These are phyloP conservation scores for Pararge aegeria DNA, from an alignment of 1,140 invertebrate species.

Conservation along the genomic window DNA sequence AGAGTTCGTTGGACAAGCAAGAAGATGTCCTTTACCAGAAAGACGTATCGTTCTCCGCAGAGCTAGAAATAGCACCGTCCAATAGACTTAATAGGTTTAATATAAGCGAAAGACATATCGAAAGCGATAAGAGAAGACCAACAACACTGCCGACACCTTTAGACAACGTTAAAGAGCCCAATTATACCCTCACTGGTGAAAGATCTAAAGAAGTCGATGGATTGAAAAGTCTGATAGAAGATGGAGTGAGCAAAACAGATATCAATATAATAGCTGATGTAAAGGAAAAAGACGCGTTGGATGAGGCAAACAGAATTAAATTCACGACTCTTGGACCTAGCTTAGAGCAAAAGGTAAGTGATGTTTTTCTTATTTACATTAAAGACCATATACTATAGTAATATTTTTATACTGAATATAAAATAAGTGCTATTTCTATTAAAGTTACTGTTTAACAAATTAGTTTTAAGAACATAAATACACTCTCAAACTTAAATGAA, in stretches of 20 bases:
- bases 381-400: too few species aligned
- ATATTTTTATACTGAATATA: too few species aligned
- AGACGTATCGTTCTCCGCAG: constrained; percentile 89
- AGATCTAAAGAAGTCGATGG: constrained; percentile 65
- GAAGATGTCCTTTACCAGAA: constrained; percentile 92
- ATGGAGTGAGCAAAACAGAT: constrained; percentile 71
- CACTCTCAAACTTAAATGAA: too few species aligned
- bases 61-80: constrained; percentile 81
- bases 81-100: constrained; percentile 64
- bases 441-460: too few species aligned
- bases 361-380: neutral
- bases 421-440: too few species aligned
- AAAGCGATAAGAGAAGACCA: constrained; percentile 39
- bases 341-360: constrained; percentile 73
- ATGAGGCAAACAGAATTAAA: constrained; percentile 45
- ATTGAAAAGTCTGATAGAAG: constrained; percentile 66
- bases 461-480: too few species aligned
- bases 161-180: constrained; percentile 34
- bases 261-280: constrained; percentile 68
- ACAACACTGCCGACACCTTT: constrained; percentile 41
- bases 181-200: constrained; percentile 63
- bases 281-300: constrained; percentile 36
- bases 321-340: constrained; percentile 74
- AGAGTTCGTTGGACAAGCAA: constrained; percentile 79
- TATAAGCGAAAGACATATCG: constrained; percentile 63